Base-by-base conservation (phyloP, 2,888 invertebrate genomes). In the Sipha maydis region DNA sequence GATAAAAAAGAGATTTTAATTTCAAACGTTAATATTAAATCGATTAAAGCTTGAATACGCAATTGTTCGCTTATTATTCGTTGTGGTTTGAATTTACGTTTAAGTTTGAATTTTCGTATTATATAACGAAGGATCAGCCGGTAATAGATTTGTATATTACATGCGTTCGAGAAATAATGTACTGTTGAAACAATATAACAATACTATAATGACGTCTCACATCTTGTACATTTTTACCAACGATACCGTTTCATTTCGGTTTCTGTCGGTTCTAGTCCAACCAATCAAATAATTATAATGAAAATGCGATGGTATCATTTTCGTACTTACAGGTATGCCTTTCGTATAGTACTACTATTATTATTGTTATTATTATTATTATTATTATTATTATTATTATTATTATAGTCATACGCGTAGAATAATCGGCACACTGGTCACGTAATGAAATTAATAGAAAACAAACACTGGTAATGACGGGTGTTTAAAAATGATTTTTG, bases 381-480 rank as follows among this genome's bases (percentile, higher is more conserved):
- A 56, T 21, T 61, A 61, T 61, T 48, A 61, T 61, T 8, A 61
- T 61, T 61, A 61, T 61, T 61, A 61, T 5, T 67, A 67, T 11
- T 41, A 28, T 28, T n/a, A n/a, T 41, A 41, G 25, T 48, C 31
- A 19, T 14, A 21, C 28, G 25, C 61, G 1, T 28, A 28, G 28
- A 14, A 34, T 11, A 19, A 76, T 85, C 78, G 78, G 69, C 48
- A 85, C 67, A 85, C 85, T 25, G 78, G 85, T 85, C 85, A 85
- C 85, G 85, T 85, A 85, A 77, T 69, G 85, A 85, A 85, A 85
- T 85, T 85, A 85, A 85, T 85, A 85, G 69, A 85, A 85, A 85
- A 85, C 85, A 85, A 85, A 85, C 85, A 85, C 85, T 41, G 31
- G 85, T 85, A 85, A 85, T 78, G 77, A 85, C 85, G 77, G 85